Base-by-base conservation (phyloP, 2,113 vertebrate genomes). In the Lophura nycthemera region DNA sequence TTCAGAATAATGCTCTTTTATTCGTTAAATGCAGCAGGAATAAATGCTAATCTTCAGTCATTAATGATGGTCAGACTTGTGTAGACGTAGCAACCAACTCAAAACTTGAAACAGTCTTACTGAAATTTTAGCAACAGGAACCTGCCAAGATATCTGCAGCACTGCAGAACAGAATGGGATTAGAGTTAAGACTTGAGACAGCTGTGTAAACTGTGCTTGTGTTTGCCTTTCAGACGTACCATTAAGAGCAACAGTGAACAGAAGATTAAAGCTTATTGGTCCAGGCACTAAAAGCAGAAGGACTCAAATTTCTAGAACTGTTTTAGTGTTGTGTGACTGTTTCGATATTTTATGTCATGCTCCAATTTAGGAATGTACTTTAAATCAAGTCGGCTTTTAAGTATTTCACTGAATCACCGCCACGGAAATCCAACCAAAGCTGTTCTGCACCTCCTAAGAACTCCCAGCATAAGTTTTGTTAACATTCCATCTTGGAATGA, bases 191-290 rank as follows among this genome's bases (percentile, higher is more conserved):
- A 88, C 93, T 93, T 95, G 60, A 80, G 64, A 92, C 91, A 95
- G 91, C 91, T 96, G 87, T 97, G 89, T 91, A 96, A 96, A 95
- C 88, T 83, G 47, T 86, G 56, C 87, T 74, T 81, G 42, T 86
- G 76, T 97, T 95, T 95, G 94, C 88, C 89, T 95, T 96, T 86
- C 75, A 77, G 91, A 93, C 92, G 79, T 83, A 89, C 60, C 57
- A 43, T 59, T 92, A 96, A 93, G 38, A 5, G 11, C 71, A 92
- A 67, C 45, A 85, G 71, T 27, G 93, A 86, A 42, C 45, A 57
- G 19, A 60, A 25, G 27, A 72, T 71, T 40, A 91, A 91, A 64
- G 32, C 60, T 74, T 91, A 86, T 11, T 76, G 56, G 72, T 88
- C 50, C 57, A 40, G 45, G 21, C 81, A 50, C 64, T 50, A 77